A percentile compares a stretch with the other conserved stretches of the same genome.
These are phyloP conservation scores for Ascidia mentula DNA, from an alignment of 23 tunicate species.

Conservation along the genomic window DNA sequence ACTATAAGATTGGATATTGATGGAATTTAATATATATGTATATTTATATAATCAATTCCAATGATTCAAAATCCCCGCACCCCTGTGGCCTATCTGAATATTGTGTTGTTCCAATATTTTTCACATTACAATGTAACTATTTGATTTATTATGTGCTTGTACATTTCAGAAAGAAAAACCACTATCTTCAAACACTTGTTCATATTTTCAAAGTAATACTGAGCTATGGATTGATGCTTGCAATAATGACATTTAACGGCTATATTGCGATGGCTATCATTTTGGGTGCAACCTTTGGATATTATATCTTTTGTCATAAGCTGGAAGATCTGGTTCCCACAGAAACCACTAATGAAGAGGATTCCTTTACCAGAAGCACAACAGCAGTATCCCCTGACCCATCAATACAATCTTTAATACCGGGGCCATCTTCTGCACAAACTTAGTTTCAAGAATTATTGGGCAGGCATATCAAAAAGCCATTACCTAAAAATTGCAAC, in stretches of 20 bases:
- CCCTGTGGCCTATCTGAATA: too few species aligned
- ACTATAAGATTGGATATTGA: background rate
- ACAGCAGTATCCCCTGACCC: background rate
- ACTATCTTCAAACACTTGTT: constrained; percentile 55
- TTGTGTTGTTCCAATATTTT: too few species aligned
- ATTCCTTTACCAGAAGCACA: background rate
- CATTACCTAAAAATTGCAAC: too few species aligned
- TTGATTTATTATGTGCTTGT: too few species aligned
- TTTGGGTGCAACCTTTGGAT: constrained; percentile 63
- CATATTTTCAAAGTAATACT: constrained; percentile 40
- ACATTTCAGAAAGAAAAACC: constrained; percentile 73
- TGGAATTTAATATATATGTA: background rate
- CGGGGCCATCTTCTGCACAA: background rate
- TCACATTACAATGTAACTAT: too few species aligned
- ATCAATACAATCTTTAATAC: background rate
- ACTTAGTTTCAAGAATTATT: too few species aligned
- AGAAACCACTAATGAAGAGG: background rate
- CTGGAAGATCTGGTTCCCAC: background rate
- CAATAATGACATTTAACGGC: constrained; percentile 72
- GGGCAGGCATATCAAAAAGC: too few species aligned
- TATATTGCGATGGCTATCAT: constrained; percentile 60
- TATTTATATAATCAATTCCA: too few species aligned
- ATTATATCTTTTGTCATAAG: constrained; percentile 62
- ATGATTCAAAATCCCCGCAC: too few species aligned
- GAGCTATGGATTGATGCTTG: constrained; percentile 71